A percentile compares a stretch with the other conserved stretches of the same genome.
These are phyloP conservation scores for Ataeniobius toweri DNA, from an alignment of 2,797 vertebrate genomes.

Conservation along the genomic window DNA sequence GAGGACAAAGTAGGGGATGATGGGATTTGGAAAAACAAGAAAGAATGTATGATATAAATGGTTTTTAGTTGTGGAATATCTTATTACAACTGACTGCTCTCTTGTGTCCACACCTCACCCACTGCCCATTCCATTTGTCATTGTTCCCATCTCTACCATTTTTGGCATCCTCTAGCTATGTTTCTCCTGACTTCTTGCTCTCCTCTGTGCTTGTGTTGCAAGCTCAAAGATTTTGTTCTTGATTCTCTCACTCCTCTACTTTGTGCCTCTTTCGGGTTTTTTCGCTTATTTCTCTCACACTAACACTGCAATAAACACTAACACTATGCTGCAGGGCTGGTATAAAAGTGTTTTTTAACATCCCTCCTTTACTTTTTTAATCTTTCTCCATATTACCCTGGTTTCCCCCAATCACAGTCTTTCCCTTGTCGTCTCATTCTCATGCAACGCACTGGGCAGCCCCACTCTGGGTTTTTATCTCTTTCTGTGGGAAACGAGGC, in stretches of 20 bases:
- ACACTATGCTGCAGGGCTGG: constrained; percentile 26
- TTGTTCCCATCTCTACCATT: background rate
- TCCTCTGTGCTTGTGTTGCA: background rate
- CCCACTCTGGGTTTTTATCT: constrained; percentile 73
- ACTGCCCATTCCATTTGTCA: constrained; percentile 33
- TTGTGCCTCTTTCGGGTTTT: constrained; percentile 13
- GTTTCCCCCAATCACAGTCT: constrained; percentile 32
- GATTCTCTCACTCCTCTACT: background rate
- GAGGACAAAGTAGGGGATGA: background rate
- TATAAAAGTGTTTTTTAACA: constrained; percentile 45
- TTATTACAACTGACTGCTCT: constrained; percentile 47
- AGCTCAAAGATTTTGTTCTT: background rate
- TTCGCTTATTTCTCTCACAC: constrained; percentile 4
- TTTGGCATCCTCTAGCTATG: constrained; percentile 3
- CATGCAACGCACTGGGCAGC: constrained; percentile 52
- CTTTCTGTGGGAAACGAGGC: constrained; percentile 70
- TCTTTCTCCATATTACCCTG: constrained; percentile 7
- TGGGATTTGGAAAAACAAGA: constrained; percentile 21
- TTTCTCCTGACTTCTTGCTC: constrained; percentile 1
- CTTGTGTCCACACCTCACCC: constrained; percentile 42
- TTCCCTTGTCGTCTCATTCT: constrained; percentile 58
- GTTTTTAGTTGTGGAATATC: constrained; percentile 34
- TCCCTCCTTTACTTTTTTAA: constrained; percentile 25
- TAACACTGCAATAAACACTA: constrained; percentile 12
- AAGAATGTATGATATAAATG: constrained; percentile 44